These are phyloP conservation scores for Eristalinus aeneus DNA, from an alignment of 2,888 invertebrate genomes.

Conservation along the genomic window DNA sequence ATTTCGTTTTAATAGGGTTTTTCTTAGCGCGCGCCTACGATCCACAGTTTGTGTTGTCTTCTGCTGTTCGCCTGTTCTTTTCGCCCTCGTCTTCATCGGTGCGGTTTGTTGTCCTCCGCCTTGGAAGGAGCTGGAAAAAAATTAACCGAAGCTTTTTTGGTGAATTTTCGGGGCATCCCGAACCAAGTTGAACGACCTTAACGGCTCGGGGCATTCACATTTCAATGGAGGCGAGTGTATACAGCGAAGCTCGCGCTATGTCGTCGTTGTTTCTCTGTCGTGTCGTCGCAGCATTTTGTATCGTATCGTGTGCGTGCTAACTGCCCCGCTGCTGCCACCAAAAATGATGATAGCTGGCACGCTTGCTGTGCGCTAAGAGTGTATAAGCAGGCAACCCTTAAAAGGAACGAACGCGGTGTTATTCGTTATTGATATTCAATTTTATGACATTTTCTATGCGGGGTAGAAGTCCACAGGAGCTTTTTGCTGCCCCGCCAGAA, in stretches of 20 bases:
- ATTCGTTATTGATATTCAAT: slow-evolving; percentile 66
- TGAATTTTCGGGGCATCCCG: slow-evolving; percentile 25
- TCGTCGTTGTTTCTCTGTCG: background rate
- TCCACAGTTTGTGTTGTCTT: slow-evolving; percentile 24
- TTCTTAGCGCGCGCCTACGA: slow-evolving; percentile 35
- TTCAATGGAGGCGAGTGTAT: slow-evolving; percentile 13
- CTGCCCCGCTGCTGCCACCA: slow-evolving; percentile 2
- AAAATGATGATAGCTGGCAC: slow-evolving; percentile 12
- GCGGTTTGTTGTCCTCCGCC: background rate
- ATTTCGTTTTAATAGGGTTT: slow-evolving; percentile 33
- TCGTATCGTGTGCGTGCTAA: slow-evolving; percentile 51
- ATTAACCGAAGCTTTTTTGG: slow-evolving; percentile 24
- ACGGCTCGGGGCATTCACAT: slow-evolving; percentile 61
- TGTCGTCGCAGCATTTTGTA: background rate
- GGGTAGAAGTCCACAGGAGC: slow-evolving; percentile 12
- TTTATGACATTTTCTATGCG: slow-evolving; percentile 27
- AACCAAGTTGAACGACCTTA: slow-evolving; percentile 54
- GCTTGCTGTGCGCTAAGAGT: background rate
- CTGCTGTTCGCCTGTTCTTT: background rate
- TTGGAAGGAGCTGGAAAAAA: background rate
- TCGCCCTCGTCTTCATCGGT: background rate
- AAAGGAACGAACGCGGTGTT: slow-evolving; percentile 18
- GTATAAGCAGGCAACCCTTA: slow-evolving; percentile 14
- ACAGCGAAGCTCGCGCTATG: background rate
- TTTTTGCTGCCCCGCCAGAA: slow-evolving; percentile 5